Percentiles rank a stretch among this genome's conserved stretches.
These are phyloP conservation scores for Bembecia ichneumoniformis DNA, from an alignment of 2,888 invertebrate genomes.

Conservation along the genomic window DNA sequence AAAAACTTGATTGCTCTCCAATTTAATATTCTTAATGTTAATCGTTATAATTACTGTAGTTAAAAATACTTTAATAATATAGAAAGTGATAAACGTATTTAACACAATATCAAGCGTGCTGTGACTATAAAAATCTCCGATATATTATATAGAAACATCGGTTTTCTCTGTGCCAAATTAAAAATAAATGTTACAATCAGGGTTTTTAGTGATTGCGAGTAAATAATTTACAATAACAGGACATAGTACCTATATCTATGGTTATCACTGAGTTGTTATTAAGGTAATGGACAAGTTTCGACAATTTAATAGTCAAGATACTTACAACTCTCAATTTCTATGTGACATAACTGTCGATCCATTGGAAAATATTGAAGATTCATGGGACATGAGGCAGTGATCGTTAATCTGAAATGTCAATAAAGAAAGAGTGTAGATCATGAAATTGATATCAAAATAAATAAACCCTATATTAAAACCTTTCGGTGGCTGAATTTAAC, in stretches of 20 bases:
- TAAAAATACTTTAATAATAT: not conserved
- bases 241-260: too few species aligned
- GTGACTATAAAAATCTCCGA: not conserved
- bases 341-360: slow-evolving; percentile 95
- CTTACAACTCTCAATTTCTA: slow-evolving; percentile 98
- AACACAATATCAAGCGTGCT: not conserved
- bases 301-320: slow-evolving; percentile 35
- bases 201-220: not conserved
- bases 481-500: too few species aligned
- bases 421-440: not conserved
- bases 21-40: not conserved
- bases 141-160: not conserved
- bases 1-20: not conserved
- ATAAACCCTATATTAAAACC: not conserved
- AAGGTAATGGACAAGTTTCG: not conserved
- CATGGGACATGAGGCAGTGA: slow-evolving; percentile 96
- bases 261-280: too few species aligned
- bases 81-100: not conserved
- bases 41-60: not conserved
- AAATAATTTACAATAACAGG: not conserved
- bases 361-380: slow-evolving; percentile 96
- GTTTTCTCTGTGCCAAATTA: not conserved
- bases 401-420: slow-evolving; percentile 82
- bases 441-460: too few species aligned
- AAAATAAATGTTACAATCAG: not conserved